Percentiles rank a stretch among this genome's conserved stretches.
phyloP scores from a whole-genome alignment of 2,888 invertebrate genomes.

The Leucozona laternaria region DNA sequence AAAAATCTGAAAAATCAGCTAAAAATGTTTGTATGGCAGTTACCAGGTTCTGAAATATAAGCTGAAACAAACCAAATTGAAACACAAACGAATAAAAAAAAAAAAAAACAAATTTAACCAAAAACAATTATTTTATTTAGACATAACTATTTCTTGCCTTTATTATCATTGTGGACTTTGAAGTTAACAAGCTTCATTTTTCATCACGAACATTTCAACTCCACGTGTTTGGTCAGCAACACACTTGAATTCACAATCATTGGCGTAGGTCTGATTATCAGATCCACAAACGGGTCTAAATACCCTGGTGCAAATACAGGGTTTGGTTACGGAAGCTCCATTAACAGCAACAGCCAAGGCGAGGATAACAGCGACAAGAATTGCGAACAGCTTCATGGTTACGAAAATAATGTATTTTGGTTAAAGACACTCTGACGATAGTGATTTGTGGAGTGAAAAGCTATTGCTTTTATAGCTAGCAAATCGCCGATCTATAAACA shows the following conservation, averaged over 20 bases:
- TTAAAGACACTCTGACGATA: neutral
- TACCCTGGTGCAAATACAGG: constrained; percentile 77
- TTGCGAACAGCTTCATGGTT: constrained; percentile 57
- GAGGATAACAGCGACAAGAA: constrained; percentile 55
- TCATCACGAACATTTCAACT: neutral
- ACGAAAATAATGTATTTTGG: neutral
- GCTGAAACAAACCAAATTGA: no score
- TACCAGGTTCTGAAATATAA: no score
- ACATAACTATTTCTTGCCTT: neutral
- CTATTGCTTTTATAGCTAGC: constrained; percentile 34
- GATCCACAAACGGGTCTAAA: constrained; percentile 78
- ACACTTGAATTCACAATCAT: constrained; percentile 78
- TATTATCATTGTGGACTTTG: neutral
- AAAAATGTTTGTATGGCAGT: no score
- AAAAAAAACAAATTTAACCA: no score
- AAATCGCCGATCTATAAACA: neutral
- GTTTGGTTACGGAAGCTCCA: neutral
- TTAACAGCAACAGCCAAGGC: constrained; percentile 26
- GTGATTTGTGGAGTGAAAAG: neutral
- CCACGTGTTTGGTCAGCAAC: constrained; percentile 22
- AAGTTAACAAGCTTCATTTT: neutral
- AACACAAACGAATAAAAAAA: no score
- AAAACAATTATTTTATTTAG: neutral
- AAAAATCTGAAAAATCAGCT: no score
- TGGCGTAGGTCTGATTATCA: constrained; percentile 78